Evolutionary conservation across 1,140 invertebrate species (phyloP), one percentile per base, ranked within the genome.

Genomic region (Drosophila sp.): DNA sequence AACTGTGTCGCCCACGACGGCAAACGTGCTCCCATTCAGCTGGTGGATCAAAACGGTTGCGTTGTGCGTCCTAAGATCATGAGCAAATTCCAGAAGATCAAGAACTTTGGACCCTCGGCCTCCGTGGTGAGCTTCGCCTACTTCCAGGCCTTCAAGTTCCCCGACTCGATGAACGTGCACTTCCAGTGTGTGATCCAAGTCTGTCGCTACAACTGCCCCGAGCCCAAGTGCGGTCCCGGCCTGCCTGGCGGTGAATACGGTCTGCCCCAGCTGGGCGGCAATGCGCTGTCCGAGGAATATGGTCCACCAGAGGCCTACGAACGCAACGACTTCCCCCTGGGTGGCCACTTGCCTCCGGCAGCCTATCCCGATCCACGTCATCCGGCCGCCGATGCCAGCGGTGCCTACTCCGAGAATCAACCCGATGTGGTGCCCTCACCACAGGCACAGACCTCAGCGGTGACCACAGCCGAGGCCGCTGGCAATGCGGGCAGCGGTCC

Each of bases 171-270:
- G 97, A 98, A 98, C 89, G 97, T 98, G 1, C 97, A 98, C 93
- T 98, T 98, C 95, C 97, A 98, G 92, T 98, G 97, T 90, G 97
- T 98, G 1, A 98, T 98, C 77, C 97, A 98, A 93, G 97, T 98
- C 2, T 98, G 97, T 79, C 94, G 97, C 64, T 97, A 97, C 92
- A 97, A 98, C 89, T 98, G 97, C 89, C 97, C 97, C 0, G 97
- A 98, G 79, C 97, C 97, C 1, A 97, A 97, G 92, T 97, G 96
- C 91, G 94, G 93, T 70, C 93, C 93, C 9, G 94, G 95, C 36
- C 92, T 96, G 14, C 77, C 80, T 0, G 93, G 93, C 41, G 93
- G 93, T 48, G 95, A 95, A 73, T 97, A 96, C 61, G 95, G 95
- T 21, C 94, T 94, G 18, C 95, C 95, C 40, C 92, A 94, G 57